Base-by-base conservation (phyloP, 2,797 vertebrate genomes). In the Phataginus tetradactyla region DNA sequence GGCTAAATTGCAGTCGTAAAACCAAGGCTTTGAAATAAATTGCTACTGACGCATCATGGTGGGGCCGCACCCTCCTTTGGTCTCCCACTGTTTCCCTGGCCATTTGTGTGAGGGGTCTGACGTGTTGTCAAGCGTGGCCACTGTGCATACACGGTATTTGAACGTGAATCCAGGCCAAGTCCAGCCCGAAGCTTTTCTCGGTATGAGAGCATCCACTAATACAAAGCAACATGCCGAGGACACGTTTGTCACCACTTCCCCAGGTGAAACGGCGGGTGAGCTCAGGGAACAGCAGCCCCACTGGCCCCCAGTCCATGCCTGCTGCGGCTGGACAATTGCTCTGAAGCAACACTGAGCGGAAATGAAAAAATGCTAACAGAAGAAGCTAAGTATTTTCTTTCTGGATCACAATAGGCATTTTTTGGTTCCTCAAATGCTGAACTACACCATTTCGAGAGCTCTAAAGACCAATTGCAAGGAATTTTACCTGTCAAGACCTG, bases 121-220 rank as follows among this genome's bases (percentile, higher is more conserved):
- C 55, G 63, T 68, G 96, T 64, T 66, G 90, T 92, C 94, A 96
- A 55, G 68, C 32, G 51, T 53, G 93, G 93, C 96, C 91, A 83
- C 37, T 42, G 64, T 59, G 94, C 90, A 83, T 55, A 34, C 94
- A 63, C 12, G 15, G 92, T 86, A 86, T 95, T 92, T 71, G 97
- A 97, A 96, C 5, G n/a, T 51, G 96, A 95, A 96, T 92, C 79
- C 72, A 81, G 98, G 95, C 97, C 97, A 96, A 95, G 92, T 49
- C 97, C 81, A 95, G 97, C 94, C 95, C 14, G 64, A 97, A 96
- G 94, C 49, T 96, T 42, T 95, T 85, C 94, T 97, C 96, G 77
- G 86, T 59, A 18, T 79, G 34, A 86, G 88, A 94, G 92, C 88
- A 90, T 93, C 97, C 96, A 97, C 96, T 93, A 95, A 95, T 34